Conservation (phyloP, 2,888 invertebrate species). For the Ormyrus pomaceus region DNA sequence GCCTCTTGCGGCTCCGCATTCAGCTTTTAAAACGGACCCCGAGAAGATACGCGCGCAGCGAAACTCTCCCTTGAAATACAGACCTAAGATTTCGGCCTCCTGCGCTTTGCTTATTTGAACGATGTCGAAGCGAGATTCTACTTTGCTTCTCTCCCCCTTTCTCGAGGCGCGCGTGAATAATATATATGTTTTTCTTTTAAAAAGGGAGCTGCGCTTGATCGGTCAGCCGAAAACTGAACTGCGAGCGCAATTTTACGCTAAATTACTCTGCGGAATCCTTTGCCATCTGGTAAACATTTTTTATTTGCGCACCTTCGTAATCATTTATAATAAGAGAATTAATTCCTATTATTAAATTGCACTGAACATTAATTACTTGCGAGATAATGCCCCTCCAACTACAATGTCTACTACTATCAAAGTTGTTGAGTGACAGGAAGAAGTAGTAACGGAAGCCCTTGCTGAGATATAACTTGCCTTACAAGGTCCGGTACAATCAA, state of each 20-base stretch:
- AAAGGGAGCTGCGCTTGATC: neutral
- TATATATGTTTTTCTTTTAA: conserved; percentile 11
- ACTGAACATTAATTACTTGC: no score
- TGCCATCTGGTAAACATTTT: no score
- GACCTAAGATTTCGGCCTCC: conserved; percentile 15
- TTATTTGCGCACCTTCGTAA: no score
- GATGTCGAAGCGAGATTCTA: neutral
- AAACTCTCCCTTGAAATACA: neutral
- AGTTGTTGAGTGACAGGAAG: conserved; percentile 23
- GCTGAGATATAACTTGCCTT: conserved; percentile 24
- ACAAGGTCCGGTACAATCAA: conserved; percentile 24
- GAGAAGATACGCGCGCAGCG: conserved; percentile 35
- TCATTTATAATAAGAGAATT: no score
- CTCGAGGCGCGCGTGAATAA: neutral
- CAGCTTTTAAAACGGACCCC: conserved; percentile 61
- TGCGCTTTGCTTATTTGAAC: conserved; percentile 7
- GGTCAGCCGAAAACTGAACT: no score
- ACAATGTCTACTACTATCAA: neutral
- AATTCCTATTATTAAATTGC: no score
- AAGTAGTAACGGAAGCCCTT: neutral
- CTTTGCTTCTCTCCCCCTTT: neutral
- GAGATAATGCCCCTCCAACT: no score
- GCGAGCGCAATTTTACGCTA: no score
- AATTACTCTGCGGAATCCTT: no score
- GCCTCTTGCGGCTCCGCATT: conserved; percentile 14